Evolutionary conservation across 2,797 vertebrate species (phyloP).

Genomic region (Diplodus sargus): DNA sequence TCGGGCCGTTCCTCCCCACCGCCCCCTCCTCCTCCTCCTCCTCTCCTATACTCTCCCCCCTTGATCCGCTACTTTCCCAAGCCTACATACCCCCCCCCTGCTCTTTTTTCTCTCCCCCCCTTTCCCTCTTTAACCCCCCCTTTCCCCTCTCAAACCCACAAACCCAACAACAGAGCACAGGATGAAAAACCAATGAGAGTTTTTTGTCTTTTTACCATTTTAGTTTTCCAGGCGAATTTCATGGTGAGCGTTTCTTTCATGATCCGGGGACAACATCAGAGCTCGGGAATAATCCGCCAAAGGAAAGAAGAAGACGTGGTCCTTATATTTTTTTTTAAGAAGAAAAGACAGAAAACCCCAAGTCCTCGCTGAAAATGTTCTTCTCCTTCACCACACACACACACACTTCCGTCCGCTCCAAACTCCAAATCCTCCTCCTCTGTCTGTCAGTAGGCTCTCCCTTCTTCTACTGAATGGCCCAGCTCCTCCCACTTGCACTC

Average conservation of each 20-base stretch:
- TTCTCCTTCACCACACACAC: slow-evolving; percentile 75
- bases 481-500: slow-evolving; percentile 71
- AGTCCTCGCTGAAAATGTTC: slow-evolving; percentile 43
- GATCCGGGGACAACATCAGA: slow-evolving; percentile 82
- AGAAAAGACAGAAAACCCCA: background rate
- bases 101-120: background rate
- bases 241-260: slow-evolving; percentile 90
- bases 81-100: slow-evolving; percentile 27
- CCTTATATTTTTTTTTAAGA: background rate
- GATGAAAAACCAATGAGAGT: slow-evolving; percentile 27
- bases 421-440: slow-evolving; percentile 49
- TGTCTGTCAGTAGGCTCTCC: slow-evolving; percentile 59
- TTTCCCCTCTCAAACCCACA: slow-evolving; percentile 52
- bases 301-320: slow-evolving; percentile 27
- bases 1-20: slow-evolving; percentile 23
- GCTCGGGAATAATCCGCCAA: slow-evolving; percentile 60
- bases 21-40: slow-evolving; percentile 11
- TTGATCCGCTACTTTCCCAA: slow-evolving; percentile 80
- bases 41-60: slow-evolving; percentile 21
- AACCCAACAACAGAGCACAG: slow-evolving; percentile 65
- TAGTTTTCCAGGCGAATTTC: slow-evolving; percentile 96
- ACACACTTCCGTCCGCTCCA: slow-evolving; percentile 46
- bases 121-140: slow-evolving; percentile 15
- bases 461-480: slow-evolving; percentile 74
- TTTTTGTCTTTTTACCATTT: slow-evolving; percentile 88